Conservation (phyloP, 92 coral and sea anemone species). For the Phenganax stokvisi region DNA sequence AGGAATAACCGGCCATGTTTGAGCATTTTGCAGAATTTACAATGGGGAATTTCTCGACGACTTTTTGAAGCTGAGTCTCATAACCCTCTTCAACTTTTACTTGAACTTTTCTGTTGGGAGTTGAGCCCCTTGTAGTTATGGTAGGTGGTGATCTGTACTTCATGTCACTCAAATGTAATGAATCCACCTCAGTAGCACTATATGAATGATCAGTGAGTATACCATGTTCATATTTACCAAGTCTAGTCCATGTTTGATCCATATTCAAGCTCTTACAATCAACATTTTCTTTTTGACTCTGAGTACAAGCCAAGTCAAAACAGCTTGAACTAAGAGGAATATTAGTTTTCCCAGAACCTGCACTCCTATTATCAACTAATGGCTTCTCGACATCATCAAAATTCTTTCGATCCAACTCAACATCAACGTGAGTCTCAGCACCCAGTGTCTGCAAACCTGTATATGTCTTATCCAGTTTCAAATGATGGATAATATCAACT, state of each 20-base stretch:
- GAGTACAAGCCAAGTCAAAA: neutral
- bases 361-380: too few species aligned
- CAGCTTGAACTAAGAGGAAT: slow-evolving; percentile 2
- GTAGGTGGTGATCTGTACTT: slow-evolving; percentile 55
- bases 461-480: slow-evolving; percentile 83
- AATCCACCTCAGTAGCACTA: slow-evolving; percentile 3
- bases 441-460: slow-evolving; percentile 99
- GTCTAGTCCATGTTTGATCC: neutral
- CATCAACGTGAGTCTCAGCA: slow-evolving; percentile 93
- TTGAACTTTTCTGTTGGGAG: slow-evolving; percentile 49
- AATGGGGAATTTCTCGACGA: slow-evolving; percentile 57
- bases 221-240: neutral
- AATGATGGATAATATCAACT: slow-evolving; percentile 86
- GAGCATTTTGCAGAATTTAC: slow-evolving; percentile 52
- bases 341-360: neutral
- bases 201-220: slow-evolving; percentile 25
- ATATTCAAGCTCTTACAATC: neutral
- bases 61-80: slow-evolving; percentile 46
- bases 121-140: slow-evolving; percentile 61
- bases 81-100: slow-evolving; percentile 32
- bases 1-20: slow-evolving; percentile 56
- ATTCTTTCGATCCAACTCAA: slow-evolving; percentile 83
- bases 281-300: neutral
- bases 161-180: neutral
- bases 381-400: slow-evolving; percentile 47